Base-by-base conservation (phyloP, 2,113 vertebrate species). In the Etia nguti region DNA sequence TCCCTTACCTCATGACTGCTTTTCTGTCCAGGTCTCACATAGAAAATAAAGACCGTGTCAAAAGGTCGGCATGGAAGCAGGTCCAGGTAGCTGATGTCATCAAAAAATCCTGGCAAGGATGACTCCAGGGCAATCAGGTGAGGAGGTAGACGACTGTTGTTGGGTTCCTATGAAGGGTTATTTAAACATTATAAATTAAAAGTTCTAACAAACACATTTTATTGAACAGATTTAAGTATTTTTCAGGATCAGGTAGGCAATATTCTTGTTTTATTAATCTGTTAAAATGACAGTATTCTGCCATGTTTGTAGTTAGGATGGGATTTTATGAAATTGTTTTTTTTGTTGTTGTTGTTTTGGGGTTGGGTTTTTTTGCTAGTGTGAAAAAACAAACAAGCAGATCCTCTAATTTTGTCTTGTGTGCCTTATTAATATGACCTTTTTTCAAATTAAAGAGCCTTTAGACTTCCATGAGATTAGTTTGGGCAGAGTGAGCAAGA, bases 21-120 rank as follows among this genome's bases (percentile, higher is more conserved):
- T 95, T 99, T 99, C 96, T 99, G 98, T 84, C 98, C 98, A 77
- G 98, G 97, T 86, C 97, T 97, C 96, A 99, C 97, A 68, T 99
- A 99, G 96, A 99, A 99, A 94, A 99, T 96, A 95, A 99, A 99
- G 94, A 98, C 98, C 1, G 98, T 99, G 95, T 99, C 98, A 89
- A 99, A 99, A 29, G 98, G 98, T 90, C 98, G 97, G 95, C 97
- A 98, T 0, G 98, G 98, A 60, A 99, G 95, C 79, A 99, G 96
- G 96, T 99, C 98, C 94, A 99, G 92, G 95, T 98, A 99, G 90
- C 97, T 98, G 84, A 99, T 96, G 93, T 99, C 98, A 92, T 99
- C 98, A 94, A 98, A 98, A 96, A 99, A 99, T 1, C 98, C 98
- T 34, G 98, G 97, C 84, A 98, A 93, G 29, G 97, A 96, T 12